phyloP scores from a whole-genome alignment of 2,888 invertebrate species.

The Boloria euphrosyne region DNA sequence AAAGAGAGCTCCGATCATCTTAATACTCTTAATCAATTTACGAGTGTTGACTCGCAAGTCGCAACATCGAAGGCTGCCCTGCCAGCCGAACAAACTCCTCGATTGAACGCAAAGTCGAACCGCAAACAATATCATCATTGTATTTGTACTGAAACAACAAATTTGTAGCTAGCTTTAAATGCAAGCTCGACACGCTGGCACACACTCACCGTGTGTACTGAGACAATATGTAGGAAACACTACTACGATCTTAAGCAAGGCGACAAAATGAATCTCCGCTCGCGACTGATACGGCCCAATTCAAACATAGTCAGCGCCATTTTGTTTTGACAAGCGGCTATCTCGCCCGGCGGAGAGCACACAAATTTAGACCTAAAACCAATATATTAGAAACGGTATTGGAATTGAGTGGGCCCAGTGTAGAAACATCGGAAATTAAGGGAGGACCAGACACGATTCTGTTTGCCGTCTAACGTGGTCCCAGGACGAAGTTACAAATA shows the following conservation, averaged over 20 bases:
- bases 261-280: constrained; percentile 82
- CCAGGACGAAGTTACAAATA: constrained; percentile 83
- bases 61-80: constrained; percentile 54
- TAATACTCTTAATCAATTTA: constrained; percentile 62
- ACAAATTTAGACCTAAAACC: constrained; percentile 58
- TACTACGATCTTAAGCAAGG: constrained; percentile 80
- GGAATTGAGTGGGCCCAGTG: constrained; percentile 48
- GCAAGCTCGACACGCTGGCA: constrained; percentile 76
- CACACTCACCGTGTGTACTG: constrained; percentile 78
- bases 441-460: constrained; percentile 81
- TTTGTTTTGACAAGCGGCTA: constrained; percentile 81
- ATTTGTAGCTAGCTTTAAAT: constrained; percentile 82
- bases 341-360: constrained; percentile 50
- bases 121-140: constrained; percentile 80
- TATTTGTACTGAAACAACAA: constrained; percentile 82
- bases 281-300: constrained; percentile 82
- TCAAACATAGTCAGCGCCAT: constrained; percentile 81
- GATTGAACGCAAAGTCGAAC: constrained; percentile 78
- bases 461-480: constrained; percentile 82
- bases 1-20: constrained; percentile 53
- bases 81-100: constrained; percentile 73
- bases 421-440: constrained; percentile 82
- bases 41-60: constrained; percentile 68
- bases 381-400: constrained; percentile 54
- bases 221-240: constrained; percentile 80